Evolutionary conservation across 2,113 vertebrate species (phyloP), one percentile per base, ranked within the genome.

Genomic region (Oncorhynchus gorbuscha): DNA sequence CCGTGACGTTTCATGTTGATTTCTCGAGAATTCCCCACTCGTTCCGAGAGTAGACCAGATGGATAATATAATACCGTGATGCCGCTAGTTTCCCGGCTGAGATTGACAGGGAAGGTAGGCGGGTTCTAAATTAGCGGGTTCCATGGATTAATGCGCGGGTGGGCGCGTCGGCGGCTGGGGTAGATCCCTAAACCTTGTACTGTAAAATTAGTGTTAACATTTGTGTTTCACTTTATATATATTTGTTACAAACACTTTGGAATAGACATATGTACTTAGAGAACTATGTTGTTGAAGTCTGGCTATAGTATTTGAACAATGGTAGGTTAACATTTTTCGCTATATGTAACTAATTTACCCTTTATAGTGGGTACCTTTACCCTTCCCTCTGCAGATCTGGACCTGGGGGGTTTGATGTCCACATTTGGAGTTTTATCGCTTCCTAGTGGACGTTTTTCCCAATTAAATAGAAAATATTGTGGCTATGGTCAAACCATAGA

Each of bases 1-100:
- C 83, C 79, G 8, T 55, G 13, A 28, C 48, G 76, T 78, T 71
- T 86, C 91, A 92, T 92, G 13, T 77, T 87, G 82, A 71, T 80
- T 79, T 67, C 24, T 18, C 67, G 30, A 67, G 16, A 22, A 62
- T 62, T 22, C 2, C 59, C n/a, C 59, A 8, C 18, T 62, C 39
- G 5, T 14, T 66, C 4, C 16, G 69, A 49, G 5, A 11, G 18
- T 24, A 45, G 18, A 16, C 16, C 68, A 24, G 74, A 68, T 68
- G 20, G 45, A 48, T 69, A 32, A 16, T n/a, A 18, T 28, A 20
- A 22, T 64, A 35, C 30, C 5, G 65, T 3, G 3, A 18, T 26
- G 22, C 67, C 32, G 67, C 67, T 69, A 69, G 9, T 71, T 49
- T 49, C 45, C 69, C 69, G 2, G 5, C 55, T 58, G 59, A 66